A percentile compares a stretch with the other conserved stretches of the same genome.
These are phyloP conservation scores for Allygus modestus DNA, from an alignment of 2,888 invertebrate genomes.

Conservation along the genomic window DNA sequence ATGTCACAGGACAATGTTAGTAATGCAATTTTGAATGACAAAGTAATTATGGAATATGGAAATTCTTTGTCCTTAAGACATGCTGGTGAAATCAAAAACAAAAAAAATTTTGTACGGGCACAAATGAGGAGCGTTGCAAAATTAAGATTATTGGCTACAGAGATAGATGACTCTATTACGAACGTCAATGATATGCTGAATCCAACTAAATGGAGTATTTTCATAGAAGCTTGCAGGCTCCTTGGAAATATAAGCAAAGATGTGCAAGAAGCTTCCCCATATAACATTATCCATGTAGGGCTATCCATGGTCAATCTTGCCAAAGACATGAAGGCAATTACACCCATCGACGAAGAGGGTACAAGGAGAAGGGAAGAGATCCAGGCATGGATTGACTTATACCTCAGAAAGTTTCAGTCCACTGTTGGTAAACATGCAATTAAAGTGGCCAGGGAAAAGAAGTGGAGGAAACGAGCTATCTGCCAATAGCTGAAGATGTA, in stretches of 20 bases:
- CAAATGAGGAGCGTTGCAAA: not conserved
- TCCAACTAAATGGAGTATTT: not conserved
- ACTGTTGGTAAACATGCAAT: not conserved
- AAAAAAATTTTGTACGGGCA: not conserved
- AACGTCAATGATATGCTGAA: not conserved
- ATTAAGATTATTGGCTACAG: not conserved
- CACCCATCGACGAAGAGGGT: not conserved
- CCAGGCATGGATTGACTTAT: conserved; percentile 6
- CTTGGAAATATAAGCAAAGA: not conserved
- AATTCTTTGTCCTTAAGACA: not conserved
- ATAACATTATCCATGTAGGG: conserved; percentile 1
- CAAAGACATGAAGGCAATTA: not conserved
- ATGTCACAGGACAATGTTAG: not conserved
- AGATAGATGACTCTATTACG: not conserved
- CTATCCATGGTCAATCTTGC: not conserved
- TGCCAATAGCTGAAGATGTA: not conserved
- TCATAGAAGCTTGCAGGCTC: not conserved
- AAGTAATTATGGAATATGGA: not conserved
- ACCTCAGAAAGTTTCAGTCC: not conserved
- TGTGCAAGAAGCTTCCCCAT: not conserved
- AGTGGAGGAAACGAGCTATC: not conserved
- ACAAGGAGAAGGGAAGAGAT: not conserved
- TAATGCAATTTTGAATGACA: not conserved
- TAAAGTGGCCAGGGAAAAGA: not conserved
- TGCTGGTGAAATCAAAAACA: not conserved